Percentiles rank a stretch among this genome's conserved stretches.
phyloP scores from a whole-genome alignment of 1,140 invertebrate genomes.

The Scaptomyza hsui region DNA sequence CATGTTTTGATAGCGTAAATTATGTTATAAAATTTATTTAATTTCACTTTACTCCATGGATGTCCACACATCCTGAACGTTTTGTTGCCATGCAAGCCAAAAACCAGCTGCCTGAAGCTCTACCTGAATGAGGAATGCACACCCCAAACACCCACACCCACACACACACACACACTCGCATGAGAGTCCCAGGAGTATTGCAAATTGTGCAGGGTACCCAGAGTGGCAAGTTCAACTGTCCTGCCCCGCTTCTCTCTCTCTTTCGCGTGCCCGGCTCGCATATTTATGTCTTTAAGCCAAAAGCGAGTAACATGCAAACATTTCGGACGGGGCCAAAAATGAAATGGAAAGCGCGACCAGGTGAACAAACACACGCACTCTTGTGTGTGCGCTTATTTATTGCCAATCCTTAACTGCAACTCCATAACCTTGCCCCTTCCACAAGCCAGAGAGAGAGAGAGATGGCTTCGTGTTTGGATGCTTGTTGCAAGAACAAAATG shows the following conservation, averaged over 20 bases:
- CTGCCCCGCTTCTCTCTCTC: neutral
- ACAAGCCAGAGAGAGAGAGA: constrained; percentile 10
- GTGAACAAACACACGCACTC: constrained; percentile 40
- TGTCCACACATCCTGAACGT: constrained; percentile 46
- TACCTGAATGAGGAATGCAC: constrained; percentile 11
- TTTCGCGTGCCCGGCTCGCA: constrained; percentile 62
- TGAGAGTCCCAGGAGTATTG: constrained; percentile 65
- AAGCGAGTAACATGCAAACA: constrained; percentile 61
- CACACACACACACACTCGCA: constrained; percentile 25
- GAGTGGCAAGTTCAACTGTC: constrained; percentile 6
- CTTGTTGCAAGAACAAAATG: neutral
- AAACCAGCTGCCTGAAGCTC: constrained; percentile 13
- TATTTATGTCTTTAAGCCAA: constrained; percentile 64
- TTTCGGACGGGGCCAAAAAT: constrained; percentile 49
- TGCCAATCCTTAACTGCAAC: constrained; percentile 39
- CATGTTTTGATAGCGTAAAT: constrained; percentile 83
- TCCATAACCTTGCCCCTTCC: neutral
- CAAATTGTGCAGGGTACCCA: constrained; percentile 59
- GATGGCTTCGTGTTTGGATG: constrained; percentile 21
- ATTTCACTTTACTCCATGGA: constrained; percentile 66
- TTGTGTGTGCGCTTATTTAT: constrained; percentile 12
- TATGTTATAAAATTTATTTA: constrained; percentile 83
- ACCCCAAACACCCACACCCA: constrained; percentile 3
- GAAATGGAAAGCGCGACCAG: constrained; percentile 70
- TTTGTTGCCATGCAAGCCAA: constrained; percentile 59